Conservation (phyloP, 2,113 vertebrate genomes). For the Mobula birostris region DNA sequence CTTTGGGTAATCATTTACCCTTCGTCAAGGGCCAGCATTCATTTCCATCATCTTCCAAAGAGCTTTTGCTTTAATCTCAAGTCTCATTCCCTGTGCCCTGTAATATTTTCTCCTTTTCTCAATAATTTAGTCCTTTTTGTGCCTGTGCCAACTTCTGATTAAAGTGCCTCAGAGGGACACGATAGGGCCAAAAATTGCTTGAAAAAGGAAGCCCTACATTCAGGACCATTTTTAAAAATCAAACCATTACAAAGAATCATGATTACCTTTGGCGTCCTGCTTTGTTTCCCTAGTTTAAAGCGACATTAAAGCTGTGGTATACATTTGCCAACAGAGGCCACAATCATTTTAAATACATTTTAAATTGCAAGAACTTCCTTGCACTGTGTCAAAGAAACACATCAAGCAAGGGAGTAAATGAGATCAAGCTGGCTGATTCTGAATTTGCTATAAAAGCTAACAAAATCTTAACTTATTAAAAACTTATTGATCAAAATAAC, state of each 20-base stretch:
- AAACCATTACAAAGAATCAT: slow-evolving; percentile 2
- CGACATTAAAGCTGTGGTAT: background rate
- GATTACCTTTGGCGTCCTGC: slow-evolving; percentile 9
- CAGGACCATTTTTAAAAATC: slow-evolving; percentile 25
- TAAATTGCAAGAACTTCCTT: background rate
- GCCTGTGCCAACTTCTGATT: background rate
- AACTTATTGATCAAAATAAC: background rate
- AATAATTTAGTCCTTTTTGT: slow-evolving; percentile 12
- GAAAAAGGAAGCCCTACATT: background rate
- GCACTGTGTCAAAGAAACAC: background rate
- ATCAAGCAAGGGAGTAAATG: background rate
- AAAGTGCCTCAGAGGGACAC: background rate
- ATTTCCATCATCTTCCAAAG: slow-evolving; percentile 18
- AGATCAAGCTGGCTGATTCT: background rate
- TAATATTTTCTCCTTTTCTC: background rate
- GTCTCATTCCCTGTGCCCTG: background rate
- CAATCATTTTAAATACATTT: background rate
- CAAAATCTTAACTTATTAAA: background rate
- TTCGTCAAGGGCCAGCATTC: background rate
- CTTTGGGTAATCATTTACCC: slow-evolving; percentile 10
- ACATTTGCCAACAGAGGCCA: background rate
- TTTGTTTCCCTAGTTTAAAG: background rate
- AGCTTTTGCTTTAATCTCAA: background rate
- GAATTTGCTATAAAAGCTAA: background rate
- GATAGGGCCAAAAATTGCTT: background rate